phyloP scores from a whole-genome alignment of 2,888 invertebrate species.

The Netelia fuscicornis region DNA sequence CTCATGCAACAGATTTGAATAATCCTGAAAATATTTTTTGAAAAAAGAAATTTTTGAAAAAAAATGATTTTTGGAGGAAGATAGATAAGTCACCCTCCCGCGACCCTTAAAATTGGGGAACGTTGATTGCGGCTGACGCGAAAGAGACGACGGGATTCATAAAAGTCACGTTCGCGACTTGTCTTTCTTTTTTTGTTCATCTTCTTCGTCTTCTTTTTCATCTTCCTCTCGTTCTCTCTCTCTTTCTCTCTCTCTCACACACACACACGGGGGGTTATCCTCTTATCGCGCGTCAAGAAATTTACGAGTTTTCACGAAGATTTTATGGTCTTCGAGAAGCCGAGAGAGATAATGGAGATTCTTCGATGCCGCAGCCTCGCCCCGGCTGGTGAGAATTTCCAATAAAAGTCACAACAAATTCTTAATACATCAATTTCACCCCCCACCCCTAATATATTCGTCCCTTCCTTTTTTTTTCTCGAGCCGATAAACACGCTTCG shows the following conservation, averaged over 20 bases:
- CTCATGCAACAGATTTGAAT: no score
- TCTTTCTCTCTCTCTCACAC: slow-evolving; percentile 28
- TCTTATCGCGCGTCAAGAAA: slow-evolving; percentile 57
- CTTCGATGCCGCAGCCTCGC: slow-evolving; percentile 29
- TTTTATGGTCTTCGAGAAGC: slow-evolving; percentile 49
- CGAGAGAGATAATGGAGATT: slow-evolving; percentile 48
- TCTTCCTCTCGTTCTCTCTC: slow-evolving; percentile 24
- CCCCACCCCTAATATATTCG: not conserved
- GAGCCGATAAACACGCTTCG: slow-evolving; percentile 31
- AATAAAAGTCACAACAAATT: slow-evolving; percentile 68
- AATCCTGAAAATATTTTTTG: no score
- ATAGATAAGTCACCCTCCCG: no score
- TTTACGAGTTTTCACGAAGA: slow-evolving; percentile 67
- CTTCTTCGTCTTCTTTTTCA: slow-evolving; percentile 10
- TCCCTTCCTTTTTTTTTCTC: not conserved
- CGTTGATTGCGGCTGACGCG: slow-evolving; percentile 46
- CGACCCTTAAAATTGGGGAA: not conserved
- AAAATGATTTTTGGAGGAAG: no score
- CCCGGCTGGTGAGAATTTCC: slow-evolving; percentile 55
- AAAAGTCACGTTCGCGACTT: slow-evolving; percentile 57
- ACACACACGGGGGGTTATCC: slow-evolving; percentile 32
- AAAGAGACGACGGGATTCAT: slow-evolving; percentile 40
- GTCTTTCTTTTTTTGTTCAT: slow-evolving; percentile 7
- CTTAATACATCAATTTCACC: slow-evolving; percentile 61
- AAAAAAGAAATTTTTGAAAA: no score